phyloP scores from a whole-genome alignment of 2,888 invertebrate species.

The Eupithecia centaureata region DNA sequence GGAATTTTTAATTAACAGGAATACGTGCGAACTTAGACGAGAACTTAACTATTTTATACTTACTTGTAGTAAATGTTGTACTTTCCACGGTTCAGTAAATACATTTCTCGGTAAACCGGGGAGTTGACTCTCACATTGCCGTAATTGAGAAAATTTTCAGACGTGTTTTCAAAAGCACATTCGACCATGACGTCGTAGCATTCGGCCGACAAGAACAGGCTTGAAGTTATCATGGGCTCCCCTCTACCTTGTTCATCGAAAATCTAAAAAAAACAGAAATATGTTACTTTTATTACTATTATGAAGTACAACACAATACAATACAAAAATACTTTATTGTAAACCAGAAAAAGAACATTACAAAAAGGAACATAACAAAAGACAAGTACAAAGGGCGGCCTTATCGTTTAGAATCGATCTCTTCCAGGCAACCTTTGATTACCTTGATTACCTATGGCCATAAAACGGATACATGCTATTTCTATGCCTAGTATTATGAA shows the following conservation, averaged over 20 bases:
- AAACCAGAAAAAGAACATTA: too few species aligned
- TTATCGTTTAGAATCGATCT: too few species aligned
- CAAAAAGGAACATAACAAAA: too few species aligned
- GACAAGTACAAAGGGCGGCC: too few species aligned
- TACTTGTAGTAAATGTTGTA: slow-evolving; percentile 83
- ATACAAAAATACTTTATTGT: too few species aligned
- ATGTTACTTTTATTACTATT: too few species aligned
- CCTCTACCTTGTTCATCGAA: slow-evolving; percentile 74
- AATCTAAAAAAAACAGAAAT: slow-evolving; percentile 56
- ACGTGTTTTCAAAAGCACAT: slow-evolving; percentile 73
- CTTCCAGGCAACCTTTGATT: too few species aligned
- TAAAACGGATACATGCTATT: too few species aligned
- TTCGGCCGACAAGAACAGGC: slow-evolving; percentile 80
- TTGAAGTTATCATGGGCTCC: slow-evolving; percentile 72
- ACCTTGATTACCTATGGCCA: too few species aligned
- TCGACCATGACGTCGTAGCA: slow-evolving; percentile 85
- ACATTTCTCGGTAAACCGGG: slow-evolving; percentile 71
- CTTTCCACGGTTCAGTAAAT: slow-evolving; percentile 83
- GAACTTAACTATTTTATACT: slow-evolving; percentile 31
- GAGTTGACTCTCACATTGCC: slow-evolving; percentile 84
- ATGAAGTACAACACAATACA: too few species aligned
- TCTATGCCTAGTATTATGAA: too few species aligned
- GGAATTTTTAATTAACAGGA: not conserved
- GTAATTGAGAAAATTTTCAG: slow-evolving; percentile 77
- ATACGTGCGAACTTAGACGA: not conserved